Evolutionary conservation across 2,888 invertebrate species (phyloP).

Genomic region (Stenodera caucasica): DNA sequence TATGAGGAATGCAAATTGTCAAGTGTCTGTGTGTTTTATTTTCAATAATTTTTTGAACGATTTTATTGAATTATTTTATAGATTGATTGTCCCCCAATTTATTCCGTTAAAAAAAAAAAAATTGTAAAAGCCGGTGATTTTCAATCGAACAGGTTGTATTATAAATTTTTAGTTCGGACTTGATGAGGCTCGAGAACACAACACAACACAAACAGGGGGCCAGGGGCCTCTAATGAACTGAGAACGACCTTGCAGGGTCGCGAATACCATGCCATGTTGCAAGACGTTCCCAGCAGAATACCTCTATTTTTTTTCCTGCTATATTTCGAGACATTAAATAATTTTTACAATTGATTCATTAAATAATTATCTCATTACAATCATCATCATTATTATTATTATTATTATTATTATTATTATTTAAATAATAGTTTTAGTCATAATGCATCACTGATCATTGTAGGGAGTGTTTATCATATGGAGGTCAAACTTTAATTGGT

Average conservation of each 20-base stretch:
- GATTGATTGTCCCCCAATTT: too few species aligned
- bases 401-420: not conserved
- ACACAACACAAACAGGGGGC: slow-evolving; percentile 11
- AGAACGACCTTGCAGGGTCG: slow-evolving; percentile 59
- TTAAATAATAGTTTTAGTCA: not conserved
- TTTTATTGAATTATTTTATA: too few species aligned
- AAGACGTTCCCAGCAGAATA: slow-evolving; percentile 54
- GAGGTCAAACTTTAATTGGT: slow-evolving; percentile 13
- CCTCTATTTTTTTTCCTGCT: slow-evolving; percentile 52
- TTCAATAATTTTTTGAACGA: too few species aligned
- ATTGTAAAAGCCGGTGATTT: not conserved
- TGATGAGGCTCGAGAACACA: slow-evolving; percentile 7
- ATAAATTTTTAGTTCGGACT: not conserved
- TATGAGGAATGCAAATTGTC: not conserved
- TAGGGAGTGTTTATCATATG: slow-evolving; percentile 6
- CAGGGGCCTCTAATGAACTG: slow-evolving; percentile 26
- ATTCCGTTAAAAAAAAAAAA: too few species aligned
- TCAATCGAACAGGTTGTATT: not conserved
- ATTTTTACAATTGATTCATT: too few species aligned
- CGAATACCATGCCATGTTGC: slow-evolving; percentile 49
- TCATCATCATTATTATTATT: not conserved
- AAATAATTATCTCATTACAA: too few species aligned
- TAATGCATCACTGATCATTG: slow-evolving; percentile 8
- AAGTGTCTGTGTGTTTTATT: too few species aligned
- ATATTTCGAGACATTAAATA: too few species aligned